Evolutionary conservation across 2,797 vertebrate species (phyloP), one percentile per base, ranked within the genome.

Genomic region (Heteromormyrus szaboi): DNA sequence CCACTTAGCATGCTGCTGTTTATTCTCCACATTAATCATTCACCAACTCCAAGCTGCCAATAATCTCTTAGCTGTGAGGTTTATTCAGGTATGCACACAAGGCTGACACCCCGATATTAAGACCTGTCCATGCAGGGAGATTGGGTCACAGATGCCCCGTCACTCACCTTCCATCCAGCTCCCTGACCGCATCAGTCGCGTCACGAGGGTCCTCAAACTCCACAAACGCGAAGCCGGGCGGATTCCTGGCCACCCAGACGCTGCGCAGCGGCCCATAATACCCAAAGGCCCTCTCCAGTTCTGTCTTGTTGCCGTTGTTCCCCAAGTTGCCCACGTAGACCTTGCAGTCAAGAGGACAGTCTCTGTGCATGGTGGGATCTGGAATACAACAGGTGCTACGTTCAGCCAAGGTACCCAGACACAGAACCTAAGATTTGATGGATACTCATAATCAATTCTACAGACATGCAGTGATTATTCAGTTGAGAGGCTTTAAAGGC

Each of bases 261-360:
- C 98, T 99, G 50, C 98, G 96, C 86, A 99, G 96, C 2, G 98
- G 98, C 89, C 98, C 98, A 8, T 99, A 99, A 92, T 99, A 99
- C 90, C 98, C 98, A 90, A 99, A 99, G 0, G 98, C 95, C 88
- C 98, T 92, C 90, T 99, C 98, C 91, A 99, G 87, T 91, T 99
- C 98, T 0, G 98, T 99, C 92, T 99, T 99, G 95, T 99, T 99
- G 91, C 98, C 98, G 96, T 99, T 99, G 92, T 98, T 99, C 44
- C 98, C 98, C 90, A 99, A 95, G 93, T 99, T 99, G 90, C 98
- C 98, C 88, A 99, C 98, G 1, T 99, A 99, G 91, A 99, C 98
- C 92, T 99, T 99, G 93, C 98, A 99, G 94, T 99, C 98, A 89
- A 99, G 95, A 1, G 98, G 98, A 95, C 98, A 99, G 92, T 99